These are phyloP conservation scores for Diachasma alloeum DNA, from an alignment of 1,140 invertebrate genomes.

Conservation along the genomic window DNA sequence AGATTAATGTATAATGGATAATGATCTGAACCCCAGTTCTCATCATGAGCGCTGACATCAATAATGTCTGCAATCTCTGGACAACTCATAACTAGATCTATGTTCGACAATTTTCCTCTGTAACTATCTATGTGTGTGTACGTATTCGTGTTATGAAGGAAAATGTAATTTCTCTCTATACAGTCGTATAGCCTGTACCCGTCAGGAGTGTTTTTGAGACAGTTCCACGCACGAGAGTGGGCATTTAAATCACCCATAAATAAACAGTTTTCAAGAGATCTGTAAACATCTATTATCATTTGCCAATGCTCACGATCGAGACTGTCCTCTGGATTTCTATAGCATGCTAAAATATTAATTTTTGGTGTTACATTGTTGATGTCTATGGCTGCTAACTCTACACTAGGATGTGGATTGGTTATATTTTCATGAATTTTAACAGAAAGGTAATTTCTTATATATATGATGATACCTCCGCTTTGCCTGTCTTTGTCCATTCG, in stretches of 20 bases:
- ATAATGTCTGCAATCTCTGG: slow-evolving; percentile 12
- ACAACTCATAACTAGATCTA: slow-evolving; percentile 23
- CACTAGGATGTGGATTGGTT: background rate
- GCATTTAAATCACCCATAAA: slow-evolving; percentile 26
- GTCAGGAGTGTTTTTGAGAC: background rate
- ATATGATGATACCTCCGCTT: slow-evolving; percentile 7
- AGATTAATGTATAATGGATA: slow-evolving; percentile 17
- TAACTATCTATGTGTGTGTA: slow-evolving; percentile 15
- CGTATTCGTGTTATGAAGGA: no score
- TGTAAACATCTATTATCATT: background rate
- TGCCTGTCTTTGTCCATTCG: background rate
- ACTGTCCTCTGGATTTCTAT: background rate
- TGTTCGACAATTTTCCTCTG: slow-evolving; percentile 5
- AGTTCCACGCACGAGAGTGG: slow-evolving; percentile 7
- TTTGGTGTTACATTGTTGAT: slow-evolving; percentile 7
- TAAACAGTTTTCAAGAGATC: background rate
- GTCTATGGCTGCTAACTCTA: background rate
- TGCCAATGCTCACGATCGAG: background rate
- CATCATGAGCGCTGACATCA: background rate
- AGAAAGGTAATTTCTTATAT: background rate
- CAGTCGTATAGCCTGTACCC: slow-evolving; percentile 3
- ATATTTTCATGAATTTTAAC: background rate
- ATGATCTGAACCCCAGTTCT: slow-evolving; percentile 23
- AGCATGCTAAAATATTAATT: slow-evolving; percentile 10
- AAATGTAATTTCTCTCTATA: no score